Evolutionary conservation across 1,140 invertebrate genomes (phyloP).

Genomic region (Ericerus pela): DNA sequence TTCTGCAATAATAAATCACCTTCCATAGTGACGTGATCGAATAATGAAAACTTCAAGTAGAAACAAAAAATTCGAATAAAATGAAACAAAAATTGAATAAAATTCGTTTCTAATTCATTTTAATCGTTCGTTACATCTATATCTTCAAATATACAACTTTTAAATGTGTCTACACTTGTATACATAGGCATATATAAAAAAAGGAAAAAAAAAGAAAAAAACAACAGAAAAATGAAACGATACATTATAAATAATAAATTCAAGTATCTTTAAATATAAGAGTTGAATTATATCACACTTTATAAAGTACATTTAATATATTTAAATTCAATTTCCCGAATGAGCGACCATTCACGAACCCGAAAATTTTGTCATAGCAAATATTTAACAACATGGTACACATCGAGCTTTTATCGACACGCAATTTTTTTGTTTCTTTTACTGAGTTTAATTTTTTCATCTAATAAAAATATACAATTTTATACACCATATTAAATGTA

Average conservation of each 20-base stretch:
- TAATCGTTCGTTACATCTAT: slow-evolving; percentile 6
- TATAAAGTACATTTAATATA: slow-evolving; percentile 12
- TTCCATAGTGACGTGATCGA: no score
- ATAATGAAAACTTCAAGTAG: slow-evolving; percentile 1
- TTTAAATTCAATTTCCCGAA: slow-evolving; percentile 11
- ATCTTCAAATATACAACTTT: slow-evolving; percentile 5
- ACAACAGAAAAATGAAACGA: slow-evolving; percentile 11
- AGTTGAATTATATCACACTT: slow-evolving; percentile 11
- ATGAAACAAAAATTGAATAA: neutral
- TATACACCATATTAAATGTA: slow-evolving; percentile 10
- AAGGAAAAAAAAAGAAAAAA: slow-evolving; percentile 5
- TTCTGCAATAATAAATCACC: no score
- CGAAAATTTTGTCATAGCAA: no score
- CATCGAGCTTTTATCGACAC: no score
- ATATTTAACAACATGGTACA: no score
- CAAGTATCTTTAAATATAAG: slow-evolving; percentile 4
- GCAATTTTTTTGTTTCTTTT: no score
- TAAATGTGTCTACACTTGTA: slow-evolving; percentile 8
- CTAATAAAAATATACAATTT: slow-evolving; percentile 5
- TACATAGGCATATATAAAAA: slow-evolving; percentile 10
- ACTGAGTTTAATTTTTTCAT: neutral
- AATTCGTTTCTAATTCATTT: slow-evolving; percentile 9
- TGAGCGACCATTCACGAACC: no score
- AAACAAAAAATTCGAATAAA: slow-evolving; percentile 4
- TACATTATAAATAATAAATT: slow-evolving; percentile 7